These are phyloP conservation scores for Poecilia wingei DNA, from an alignment of 2,797 vertebrate genomes.

Conservation along the genomic window DNA sequence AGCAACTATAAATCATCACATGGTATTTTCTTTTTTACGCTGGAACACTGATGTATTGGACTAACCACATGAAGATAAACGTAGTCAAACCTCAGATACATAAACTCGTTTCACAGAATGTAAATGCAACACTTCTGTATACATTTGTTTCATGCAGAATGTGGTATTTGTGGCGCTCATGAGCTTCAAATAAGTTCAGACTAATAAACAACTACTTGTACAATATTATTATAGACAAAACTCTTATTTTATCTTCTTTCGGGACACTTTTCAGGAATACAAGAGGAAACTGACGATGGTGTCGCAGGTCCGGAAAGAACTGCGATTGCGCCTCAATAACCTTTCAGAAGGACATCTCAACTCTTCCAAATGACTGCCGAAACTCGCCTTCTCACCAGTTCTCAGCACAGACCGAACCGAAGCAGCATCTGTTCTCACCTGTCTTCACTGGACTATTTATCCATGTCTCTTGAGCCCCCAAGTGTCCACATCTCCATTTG, in stretches of 20 bases:
- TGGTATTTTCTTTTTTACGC: neutral
- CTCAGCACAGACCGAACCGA: conserved; percentile 42
- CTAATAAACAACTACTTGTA: neutral
- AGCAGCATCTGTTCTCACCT: conserved; percentile 41
- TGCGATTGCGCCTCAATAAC: conserved; percentile 91
- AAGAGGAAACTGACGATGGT: conserved; percentile 95
- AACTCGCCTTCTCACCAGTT: conserved; percentile 3
- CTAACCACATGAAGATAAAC: neutral
- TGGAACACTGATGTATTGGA: neutral
- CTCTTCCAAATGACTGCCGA: conserved; percentile 82
- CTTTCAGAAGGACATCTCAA: conserved; percentile 91
- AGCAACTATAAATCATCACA: neutral
- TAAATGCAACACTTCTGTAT: neutral
- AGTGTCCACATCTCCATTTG: conserved; percentile 8
- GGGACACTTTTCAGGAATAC: conserved; percentile 89
- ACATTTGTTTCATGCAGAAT: neutral
- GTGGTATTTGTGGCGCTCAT: neutral
- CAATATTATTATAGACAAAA: neutral
- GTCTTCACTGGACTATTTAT: conserved; percentile 41
- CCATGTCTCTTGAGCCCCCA: conserved; percentile 32
- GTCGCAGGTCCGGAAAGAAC: conserved; percentile 95
- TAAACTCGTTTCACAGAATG: neutral
- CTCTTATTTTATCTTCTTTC: conserved; percentile 33
- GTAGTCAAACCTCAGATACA: neutral
- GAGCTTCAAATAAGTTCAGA: neutral